Evolutionary conservation across 1,140 invertebrate genomes (phyloP).

Genomic region (Orchesella cincta): DNA sequence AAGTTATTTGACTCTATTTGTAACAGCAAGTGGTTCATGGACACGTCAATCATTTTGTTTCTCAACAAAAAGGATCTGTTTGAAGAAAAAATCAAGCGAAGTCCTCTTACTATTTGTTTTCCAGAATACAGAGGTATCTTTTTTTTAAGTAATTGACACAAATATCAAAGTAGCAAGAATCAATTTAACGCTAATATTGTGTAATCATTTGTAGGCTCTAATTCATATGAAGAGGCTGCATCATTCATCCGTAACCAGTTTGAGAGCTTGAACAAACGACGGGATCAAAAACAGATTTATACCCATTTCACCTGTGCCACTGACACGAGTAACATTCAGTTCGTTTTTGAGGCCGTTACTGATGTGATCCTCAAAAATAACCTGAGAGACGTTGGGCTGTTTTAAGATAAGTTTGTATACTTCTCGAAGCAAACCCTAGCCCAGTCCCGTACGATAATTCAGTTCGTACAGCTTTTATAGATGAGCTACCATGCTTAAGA

Average conservation of each 20-base stretch:
- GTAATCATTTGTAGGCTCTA: constrained; percentile 67
- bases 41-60: constrained; percentile 96
- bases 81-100: constrained; percentile 86
- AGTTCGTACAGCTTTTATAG: too few species aligned
- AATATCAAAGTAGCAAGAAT: neutral
- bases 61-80: constrained; percentile 97
- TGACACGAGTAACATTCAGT: constrained; percentile 87
- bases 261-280: constrained; percentile 81
- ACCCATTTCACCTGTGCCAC: constrained; percentile 91
- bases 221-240: constrained; percentile 82
- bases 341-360: constrained; percentile 88
- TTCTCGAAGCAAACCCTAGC: too few species aligned
- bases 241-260: constrained; percentile 87
- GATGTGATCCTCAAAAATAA: constrained; percentile 93
- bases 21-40: constrained; percentile 97
- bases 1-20: constrained; percentile 96
- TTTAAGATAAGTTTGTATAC: constrained; percentile 60
- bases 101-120: constrained; percentile 92
- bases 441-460: too few species aligned
- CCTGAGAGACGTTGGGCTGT: constrained; percentile 86
- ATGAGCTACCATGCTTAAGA: too few species aligned
- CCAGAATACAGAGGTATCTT: constrained; percentile 82
- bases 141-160: constrained; percentile 34
- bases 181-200: constrained; percentile 20
- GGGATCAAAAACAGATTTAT: constrained; percentile 87